These are phyloP conservation scores for Crenichthys baileyi DNA, from an alignment of 2,797 vertebrate genomes.

Conservation along the genomic window DNA sequence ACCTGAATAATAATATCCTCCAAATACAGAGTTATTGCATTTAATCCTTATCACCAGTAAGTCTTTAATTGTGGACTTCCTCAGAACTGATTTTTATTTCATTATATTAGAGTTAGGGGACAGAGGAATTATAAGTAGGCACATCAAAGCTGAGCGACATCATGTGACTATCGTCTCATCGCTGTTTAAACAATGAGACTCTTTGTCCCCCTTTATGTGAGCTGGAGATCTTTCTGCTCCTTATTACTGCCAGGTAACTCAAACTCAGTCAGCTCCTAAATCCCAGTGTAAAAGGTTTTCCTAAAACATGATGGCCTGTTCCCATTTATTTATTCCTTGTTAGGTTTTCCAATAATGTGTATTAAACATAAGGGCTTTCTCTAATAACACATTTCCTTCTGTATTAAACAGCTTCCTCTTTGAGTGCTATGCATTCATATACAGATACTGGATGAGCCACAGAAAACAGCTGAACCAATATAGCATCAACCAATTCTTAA, in stretches of 20 bases:
- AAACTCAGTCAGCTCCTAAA: slow-evolving; percentile 8
- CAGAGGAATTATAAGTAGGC: slow-evolving; percentile 11
- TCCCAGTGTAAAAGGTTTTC: not conserved
- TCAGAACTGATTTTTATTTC: slow-evolving; percentile 2
- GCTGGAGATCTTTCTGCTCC: slow-evolving; percentile 31
- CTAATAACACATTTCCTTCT: not conserved
- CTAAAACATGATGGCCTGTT: not conserved
- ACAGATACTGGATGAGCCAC: too few relatives aligned
- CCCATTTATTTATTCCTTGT: not conserved
- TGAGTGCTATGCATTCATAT: too few relatives aligned
- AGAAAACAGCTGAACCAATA: not conserved
- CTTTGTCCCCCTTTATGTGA: slow-evolving; percentile 25
- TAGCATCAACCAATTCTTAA: not conserved
- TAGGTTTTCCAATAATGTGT: not conserved
- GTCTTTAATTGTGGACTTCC: slow-evolving; percentile 7
- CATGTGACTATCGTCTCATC: not conserved
- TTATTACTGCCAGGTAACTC: slow-evolving; percentile 48
- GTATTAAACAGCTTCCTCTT: too few relatives aligned
- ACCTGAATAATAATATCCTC: not conserved
- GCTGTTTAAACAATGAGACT: slow-evolving; percentile 18
- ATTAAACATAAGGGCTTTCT: not conserved
- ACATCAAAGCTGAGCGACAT: slow-evolving; percentile 23
- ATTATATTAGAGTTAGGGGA: not conserved
- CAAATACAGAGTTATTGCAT: not conserved
- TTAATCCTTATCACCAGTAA: not conserved